Evolutionary conservation across 2,797 vertebrate genomes (phyloP), one percentile per base, ranked within the genome.

Genomic region (Atherinosoma microstoma): DNA sequence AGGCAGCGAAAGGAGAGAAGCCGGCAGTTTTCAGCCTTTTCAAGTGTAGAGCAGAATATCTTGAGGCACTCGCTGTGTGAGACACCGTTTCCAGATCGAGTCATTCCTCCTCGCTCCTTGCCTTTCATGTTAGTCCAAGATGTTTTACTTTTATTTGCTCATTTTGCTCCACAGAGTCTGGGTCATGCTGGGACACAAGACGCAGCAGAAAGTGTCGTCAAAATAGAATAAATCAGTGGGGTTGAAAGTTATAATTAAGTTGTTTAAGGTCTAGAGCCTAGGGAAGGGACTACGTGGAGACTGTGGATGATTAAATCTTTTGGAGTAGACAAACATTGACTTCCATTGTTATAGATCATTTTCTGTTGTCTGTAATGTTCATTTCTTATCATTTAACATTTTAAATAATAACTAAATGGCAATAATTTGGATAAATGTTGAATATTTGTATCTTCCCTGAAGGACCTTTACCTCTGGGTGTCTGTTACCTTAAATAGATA

Each of bases 291-390:
- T 64, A 68, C 58, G 36, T 30, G 66, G 68, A 77, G 71, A 85
- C 78, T 73, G 70, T 67, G 84, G 71, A 87, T 93, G 92, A 92
- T 92, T 87, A 90, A 68, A 87, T 79, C 87, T 90, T 89, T 91
- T 86, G 77, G 82, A 82, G 78, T 89, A 87, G 91, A 90, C 83
- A 91, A 89, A 84, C 80, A 83, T 68, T 72, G 68, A 74, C 58
- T 80, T 81, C 62, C 59, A 47, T 83, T 83, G 76, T 91, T 87
- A 75, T 62, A 67, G 67, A 90, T 75, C 69, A 73, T 70, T 71
- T 73, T 36, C 60, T 29, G 54, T 73, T 73, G 63, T 80, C 80
- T 84, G 61, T 83, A 86, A 81, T 87, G 67, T 67, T 73, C 18
- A 79, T 87, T 91, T 67, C 58, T 51, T 64, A 66, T 86, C 74